Conservation (phyloP, 2,797 vertebrate species). For the Dryobates pubescens region DNA sequence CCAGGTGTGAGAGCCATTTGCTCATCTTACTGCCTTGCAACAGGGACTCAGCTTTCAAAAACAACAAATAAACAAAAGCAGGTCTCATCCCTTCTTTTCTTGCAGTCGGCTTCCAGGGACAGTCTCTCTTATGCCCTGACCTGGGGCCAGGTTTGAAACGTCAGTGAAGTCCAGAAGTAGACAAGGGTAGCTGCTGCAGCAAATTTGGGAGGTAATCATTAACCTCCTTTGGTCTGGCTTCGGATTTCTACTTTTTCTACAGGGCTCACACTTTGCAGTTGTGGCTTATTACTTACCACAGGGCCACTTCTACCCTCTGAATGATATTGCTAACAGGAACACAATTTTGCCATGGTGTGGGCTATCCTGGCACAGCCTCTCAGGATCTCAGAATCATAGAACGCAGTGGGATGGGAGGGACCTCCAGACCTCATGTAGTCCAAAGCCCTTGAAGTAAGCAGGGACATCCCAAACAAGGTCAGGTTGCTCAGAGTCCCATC, state of each 20-base stretch:
- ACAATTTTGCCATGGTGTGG: neutral
- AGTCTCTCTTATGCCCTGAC: neutral
- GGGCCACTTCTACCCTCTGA: neutral
- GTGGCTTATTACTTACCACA: neutral
- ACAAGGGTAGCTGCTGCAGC: neutral
- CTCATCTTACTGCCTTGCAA: slow-evolving; percentile 41
- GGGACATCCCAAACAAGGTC: no score
- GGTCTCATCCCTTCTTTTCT: neutral
- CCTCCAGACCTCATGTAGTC: no score
- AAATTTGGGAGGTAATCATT: neutral
- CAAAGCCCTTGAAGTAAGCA: no score
- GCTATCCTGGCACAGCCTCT: neutral
- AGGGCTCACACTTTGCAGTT: neutral
- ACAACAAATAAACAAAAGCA: slow-evolving; percentile 6
- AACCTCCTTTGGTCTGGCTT: neutral
- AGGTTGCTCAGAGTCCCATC: no score
- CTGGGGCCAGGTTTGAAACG: neutral
- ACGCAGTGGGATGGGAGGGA: no score
- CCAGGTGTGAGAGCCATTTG: slow-evolving; percentile 45
- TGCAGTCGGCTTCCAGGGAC: neutral
- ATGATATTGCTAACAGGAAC: neutral
- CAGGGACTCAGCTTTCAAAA: slow-evolving; percentile 3
- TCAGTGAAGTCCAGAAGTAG: neutral
- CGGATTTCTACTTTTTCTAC: neutral
- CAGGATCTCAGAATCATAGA: neutral